Evolutionary conservation across 2,888 invertebrate species (phyloP), one percentile per base, ranked within the genome.

Genomic region (Thumatha senex): DNA sequence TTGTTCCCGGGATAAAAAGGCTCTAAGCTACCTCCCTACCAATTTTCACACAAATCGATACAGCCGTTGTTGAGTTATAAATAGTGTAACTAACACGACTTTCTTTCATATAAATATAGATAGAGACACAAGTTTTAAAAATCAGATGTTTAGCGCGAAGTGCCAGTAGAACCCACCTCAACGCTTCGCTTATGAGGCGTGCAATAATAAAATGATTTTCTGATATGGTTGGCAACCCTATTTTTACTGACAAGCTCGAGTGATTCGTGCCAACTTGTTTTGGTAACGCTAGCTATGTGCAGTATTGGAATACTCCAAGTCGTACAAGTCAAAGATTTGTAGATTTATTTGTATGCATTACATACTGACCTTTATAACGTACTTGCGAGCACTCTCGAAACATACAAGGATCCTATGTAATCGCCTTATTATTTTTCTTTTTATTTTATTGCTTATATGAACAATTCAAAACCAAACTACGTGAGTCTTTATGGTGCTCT

Each of bases 261-360:
- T 51, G 46, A 46, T 58, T 51, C 58, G 40, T 34, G 49, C 52
- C 51, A 44, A 44, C 72, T 63, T 55, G 59, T 61, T 69, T 63
- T 61, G 63, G 58, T 65, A 65, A 58, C 38, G 52, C 59, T 55
- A 52, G 53, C 30, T 53, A 63, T 54, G 54, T 51, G 57, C 58
- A 50, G 54, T 52, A 58, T 57, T 50, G 56, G 59, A 64, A 62
- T 59, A 51, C 50, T 13, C 48, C 57, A 47, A 51, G 57, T 60
- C 67, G 66, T 62, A 63, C 56, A 38, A 42, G n/a, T 31, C 13
- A 42, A 55, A 54, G 58, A 61, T 63, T 58, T 68, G 57, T 62
- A 62, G 58, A 71, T 68, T 66, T 68, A 68, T 62, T 65, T 68
- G 47, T 60, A 61, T 62, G 56, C 62, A 56, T 52, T 66, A 53